These are phyloP conservation scores for Sciurus niger DNA, from an alignment of 2,113 vertebrate species.

Conservation along the genomic window DNA sequence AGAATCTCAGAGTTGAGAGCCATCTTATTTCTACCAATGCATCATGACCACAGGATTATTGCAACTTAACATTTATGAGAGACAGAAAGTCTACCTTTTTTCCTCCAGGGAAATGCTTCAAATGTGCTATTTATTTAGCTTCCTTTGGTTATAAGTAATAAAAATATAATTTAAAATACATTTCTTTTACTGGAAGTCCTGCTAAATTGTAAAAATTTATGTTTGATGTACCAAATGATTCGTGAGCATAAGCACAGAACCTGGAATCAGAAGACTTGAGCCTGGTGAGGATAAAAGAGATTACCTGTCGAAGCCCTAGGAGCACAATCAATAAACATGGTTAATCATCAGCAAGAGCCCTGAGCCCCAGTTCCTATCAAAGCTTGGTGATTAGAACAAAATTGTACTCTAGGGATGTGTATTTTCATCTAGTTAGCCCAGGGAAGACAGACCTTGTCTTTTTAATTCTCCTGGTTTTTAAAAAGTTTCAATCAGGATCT, in stretches of 20 bases:
- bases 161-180: conserved; percentile 34
- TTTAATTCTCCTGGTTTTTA: not conserved
- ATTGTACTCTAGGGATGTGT: not conserved
- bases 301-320: not conserved
- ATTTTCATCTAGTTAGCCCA: not conserved
- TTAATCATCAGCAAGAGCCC: not conserved
- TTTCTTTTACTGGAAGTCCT: not conserved
- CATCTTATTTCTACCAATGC: not conserved
- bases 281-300: not conserved
- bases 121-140: conserved; percentile 9
- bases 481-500: not conserved
- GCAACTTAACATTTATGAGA: conserved; percentile 16
- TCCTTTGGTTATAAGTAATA: conserved; percentile 37
- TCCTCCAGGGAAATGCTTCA: not conserved
- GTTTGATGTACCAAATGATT: conserved; percentile 13
- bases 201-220: not conserved
- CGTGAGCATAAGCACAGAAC: not conserved
- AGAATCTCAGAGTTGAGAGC: not conserved
- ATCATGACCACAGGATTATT: not conserved
- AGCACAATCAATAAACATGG: not conserved
- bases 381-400: not conserved
- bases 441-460: not conserved
- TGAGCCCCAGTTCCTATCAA: not conserved
- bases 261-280: not conserved
- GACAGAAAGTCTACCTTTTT: not conserved